Conservation (phyloP, 2,113 vertebrate species). For the Regulus satrapa region DNA sequence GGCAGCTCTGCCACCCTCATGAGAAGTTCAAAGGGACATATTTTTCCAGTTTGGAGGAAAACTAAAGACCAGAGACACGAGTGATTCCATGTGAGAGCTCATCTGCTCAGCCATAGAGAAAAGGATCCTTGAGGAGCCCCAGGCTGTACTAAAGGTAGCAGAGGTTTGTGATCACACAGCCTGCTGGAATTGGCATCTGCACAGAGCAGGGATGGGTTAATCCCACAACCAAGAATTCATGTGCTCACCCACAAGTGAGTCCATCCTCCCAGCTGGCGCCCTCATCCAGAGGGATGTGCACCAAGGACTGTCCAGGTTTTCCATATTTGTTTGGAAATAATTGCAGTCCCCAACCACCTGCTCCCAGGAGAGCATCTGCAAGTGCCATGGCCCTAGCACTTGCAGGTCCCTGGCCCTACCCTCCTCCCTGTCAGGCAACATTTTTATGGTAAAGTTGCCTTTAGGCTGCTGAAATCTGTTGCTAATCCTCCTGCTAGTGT, state of each 20-base stretch:
- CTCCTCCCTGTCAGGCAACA: neutral
- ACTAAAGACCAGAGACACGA: neutral
- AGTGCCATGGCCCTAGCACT: neutral
- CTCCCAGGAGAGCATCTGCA: neutral
- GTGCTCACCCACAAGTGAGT: neutral
- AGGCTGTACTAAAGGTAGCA: accelerated
- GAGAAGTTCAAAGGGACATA: neutral
- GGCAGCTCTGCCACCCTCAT: neutral
- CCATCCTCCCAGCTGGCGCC: neutral
- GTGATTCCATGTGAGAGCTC: neutral
- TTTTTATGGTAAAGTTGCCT: neutral
- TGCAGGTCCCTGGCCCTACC: neutral
- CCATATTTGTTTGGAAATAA: neutral
- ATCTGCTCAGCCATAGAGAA: neutral
- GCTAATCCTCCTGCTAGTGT: neutral
- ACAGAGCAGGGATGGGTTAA: neutral
- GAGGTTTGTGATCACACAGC: neutral
- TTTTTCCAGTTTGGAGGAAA: neutral
- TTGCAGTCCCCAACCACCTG: neutral
- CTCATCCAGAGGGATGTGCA: neutral
- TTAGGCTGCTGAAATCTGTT: neutral
- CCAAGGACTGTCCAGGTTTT: neutral
- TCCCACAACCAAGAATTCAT: neutral
- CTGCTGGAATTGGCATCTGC: neutral
- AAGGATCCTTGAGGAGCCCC: neutral